Conservation (phyloP, 1,140 invertebrate genomes). For the Trachelipus rathkii region DNA sequence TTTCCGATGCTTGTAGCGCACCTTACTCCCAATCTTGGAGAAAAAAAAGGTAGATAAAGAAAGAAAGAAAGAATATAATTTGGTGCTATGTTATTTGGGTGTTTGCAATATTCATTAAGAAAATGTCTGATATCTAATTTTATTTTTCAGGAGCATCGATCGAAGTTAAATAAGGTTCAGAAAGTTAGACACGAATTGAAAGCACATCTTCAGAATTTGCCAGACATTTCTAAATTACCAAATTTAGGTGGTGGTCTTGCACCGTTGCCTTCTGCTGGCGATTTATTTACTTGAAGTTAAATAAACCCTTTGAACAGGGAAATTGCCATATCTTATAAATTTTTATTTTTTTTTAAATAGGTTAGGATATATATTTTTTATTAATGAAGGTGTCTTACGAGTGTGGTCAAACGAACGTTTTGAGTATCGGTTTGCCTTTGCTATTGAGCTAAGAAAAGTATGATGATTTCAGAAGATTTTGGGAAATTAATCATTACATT, state of each 20-base stretch:
- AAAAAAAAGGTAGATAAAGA: too few species aligned
- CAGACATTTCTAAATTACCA: slow-evolving; percentile 82
- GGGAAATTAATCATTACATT: too few species aligned
- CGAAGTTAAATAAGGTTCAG: slow-evolving; percentile 79
- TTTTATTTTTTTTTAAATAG: too few species aligned
- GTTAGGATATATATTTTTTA: too few species aligned
- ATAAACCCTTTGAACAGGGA: background rate
- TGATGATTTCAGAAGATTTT: too few species aligned
- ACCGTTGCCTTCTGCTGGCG: slow-evolving; percentile 86
- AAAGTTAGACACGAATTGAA: slow-evolving; percentile 78
- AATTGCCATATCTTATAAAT: background rate
- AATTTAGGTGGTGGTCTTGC: slow-evolving; percentile 83
- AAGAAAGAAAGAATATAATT: too few species aligned
- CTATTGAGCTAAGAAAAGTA: too few species aligned
- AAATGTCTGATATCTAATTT: background rate
- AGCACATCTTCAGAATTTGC: slow-evolving; percentile 85
- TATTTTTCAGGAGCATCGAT: slow-evolving; percentile 72
- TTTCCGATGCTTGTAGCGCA: too few species aligned
- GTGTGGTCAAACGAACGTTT: too few species aligned
- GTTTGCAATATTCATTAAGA: background rate
- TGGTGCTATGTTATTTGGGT: background rate
- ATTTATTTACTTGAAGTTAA: slow-evolving; percentile 66
- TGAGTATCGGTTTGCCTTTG: too few species aligned
- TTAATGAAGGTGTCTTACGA: too few species aligned
- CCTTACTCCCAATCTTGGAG: too few species aligned